Evolutionary conservation across 2,113 vertebrate genomes (phyloP), one percentile per base, ranked within the genome.

Genomic region (Ailurus styani): DNA sequence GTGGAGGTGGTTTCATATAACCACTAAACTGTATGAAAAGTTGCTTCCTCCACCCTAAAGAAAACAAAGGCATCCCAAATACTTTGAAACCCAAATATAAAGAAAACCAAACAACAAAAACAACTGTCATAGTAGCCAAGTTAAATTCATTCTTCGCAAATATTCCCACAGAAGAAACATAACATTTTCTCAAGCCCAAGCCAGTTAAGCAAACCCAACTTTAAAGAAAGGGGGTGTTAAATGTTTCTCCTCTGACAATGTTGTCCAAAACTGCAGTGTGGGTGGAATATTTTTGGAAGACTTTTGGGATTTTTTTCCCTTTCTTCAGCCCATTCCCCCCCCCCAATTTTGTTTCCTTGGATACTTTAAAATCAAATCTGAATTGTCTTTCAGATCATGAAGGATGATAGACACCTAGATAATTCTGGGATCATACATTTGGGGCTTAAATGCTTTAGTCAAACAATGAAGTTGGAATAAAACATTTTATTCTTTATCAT

Each of bases 381-480:
- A 96, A 85, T 97, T 97, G 87, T 96, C 89, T 97, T 98, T 98
- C 90, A 88, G 84, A 87, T 79, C 79, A 52, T 68, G 75, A 97
- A 88, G 34, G 64, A 83, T 98, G 73, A 97, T 92, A 47, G 95
- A n/a, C 87, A 89, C 47, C 68, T 87, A 72, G 70, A 40, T 97
- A 97, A 97, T 98, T 96, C 93, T 93, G 68, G 82, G 1, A 87
- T 95, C 62, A 96, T 93, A 91, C 95, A 97, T 50, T 84, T 97
- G 66, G 54, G 90, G 88, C 83, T 90, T 95, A 87, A 97, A 62
- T 90, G 57, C 89, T 94, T 97, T 97, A 98, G 84, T 98, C 82
- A 96, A 90, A 57, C 47, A 84, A 81, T 78, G 97, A 96, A 66
- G 84, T n/a, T 90, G 84, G 96, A 98, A 78, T 90, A 96, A 98